phyloP scores from a whole-genome alignment of 2,888 invertebrate species.

The Seira musarum region DNA sequence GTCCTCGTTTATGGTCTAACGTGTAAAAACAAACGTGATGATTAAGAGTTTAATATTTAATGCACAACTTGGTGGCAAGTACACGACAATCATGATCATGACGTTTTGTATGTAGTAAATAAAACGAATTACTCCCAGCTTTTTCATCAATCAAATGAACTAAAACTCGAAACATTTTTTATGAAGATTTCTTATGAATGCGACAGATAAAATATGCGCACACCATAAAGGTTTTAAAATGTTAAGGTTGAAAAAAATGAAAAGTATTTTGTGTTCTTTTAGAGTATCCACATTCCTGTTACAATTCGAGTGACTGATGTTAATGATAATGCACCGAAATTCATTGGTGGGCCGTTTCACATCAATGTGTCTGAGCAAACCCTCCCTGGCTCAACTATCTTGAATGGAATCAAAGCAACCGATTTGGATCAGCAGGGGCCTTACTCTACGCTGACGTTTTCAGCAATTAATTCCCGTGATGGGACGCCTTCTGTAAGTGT shows the following conservation, averaged over 20 bases:
- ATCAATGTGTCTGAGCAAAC: constrained; percentile 68
- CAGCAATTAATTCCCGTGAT: constrained; percentile 63
- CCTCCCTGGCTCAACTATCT: constrained; percentile 65
- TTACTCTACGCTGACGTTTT: constrained; percentile 67
- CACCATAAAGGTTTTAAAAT: too few species aligned
- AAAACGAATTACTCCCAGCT: too few species aligned
- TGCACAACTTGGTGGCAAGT: not conserved
- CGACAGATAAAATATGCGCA: too few species aligned
- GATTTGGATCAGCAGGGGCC: constrained; percentile 68
- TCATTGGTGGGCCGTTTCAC: constrained; percentile 62
- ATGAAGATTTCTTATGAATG: too few species aligned
- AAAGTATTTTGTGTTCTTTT: too few species aligned
- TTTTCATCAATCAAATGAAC: too few species aligned
- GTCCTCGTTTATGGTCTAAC: constrained; percentile 11
- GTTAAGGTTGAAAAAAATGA: too few species aligned
- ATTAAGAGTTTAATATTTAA: constrained; percentile 28
- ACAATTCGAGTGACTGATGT: constrained; percentile 87
- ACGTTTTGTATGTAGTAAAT: too few species aligned
- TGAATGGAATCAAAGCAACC: constrained; percentile 66
- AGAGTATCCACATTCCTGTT: constrained; percentile 86
- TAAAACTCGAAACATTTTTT: too few species aligned
- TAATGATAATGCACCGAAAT: constrained; percentile 65
- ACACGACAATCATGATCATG: constrained; percentile 10
- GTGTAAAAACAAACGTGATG: constrained; percentile 20
- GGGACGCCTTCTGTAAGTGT: constrained; percentile 68